phyloP scores from a whole-genome alignment of 2,113 vertebrate genomes.

The Corythornis vintsioides region DNA sequence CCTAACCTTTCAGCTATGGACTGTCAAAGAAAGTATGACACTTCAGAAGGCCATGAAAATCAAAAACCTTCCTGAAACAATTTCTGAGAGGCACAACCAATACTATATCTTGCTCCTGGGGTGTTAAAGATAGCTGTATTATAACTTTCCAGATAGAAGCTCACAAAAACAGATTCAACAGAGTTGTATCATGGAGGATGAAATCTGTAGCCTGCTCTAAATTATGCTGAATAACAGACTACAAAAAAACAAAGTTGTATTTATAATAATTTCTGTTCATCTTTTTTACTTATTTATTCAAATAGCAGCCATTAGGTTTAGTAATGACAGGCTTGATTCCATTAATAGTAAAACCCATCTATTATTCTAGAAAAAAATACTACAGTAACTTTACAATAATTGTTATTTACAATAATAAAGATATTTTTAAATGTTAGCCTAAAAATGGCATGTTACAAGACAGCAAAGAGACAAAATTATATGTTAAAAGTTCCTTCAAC shows the following conservation, averaged over 20 bases:
- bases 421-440: background rate
- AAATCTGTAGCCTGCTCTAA: background rate
- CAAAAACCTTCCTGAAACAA: background rate
- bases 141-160: background rate
- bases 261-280: background rate
- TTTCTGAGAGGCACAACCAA: background rate
- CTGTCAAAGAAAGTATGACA: background rate
- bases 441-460: background rate
- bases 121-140: background rate
- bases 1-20: background rate
- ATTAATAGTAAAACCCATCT: background rate
- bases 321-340: background rate
- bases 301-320: background rate
- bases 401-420: background rate
- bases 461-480: background rate
- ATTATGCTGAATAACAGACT: background rate
- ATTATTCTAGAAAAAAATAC: background rate
- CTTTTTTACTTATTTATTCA: background rate
- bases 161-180: background rate
- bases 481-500: background rate
- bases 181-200: background rate
- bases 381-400: background rate
- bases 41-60: background rate
- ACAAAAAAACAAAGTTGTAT: background rate
- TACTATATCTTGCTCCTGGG: background rate